These are phyloP conservation scores for Volucella bombylans DNA, from an alignment of 2,888 invertebrate species.

Conservation along the genomic window DNA sequence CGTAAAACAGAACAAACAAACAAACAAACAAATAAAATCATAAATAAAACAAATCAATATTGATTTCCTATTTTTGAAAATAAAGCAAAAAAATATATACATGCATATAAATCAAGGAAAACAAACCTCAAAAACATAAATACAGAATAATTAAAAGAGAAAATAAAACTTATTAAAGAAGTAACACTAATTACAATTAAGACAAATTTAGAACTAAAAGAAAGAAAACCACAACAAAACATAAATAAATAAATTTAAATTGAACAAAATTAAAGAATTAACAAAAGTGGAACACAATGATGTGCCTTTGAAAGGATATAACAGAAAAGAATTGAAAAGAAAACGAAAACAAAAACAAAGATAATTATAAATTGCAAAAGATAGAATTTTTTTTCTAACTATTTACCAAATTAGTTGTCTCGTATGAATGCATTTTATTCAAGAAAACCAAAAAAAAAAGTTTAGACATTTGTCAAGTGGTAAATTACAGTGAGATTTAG, in stretches of 20 bases:
- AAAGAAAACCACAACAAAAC: too few relatives aligned
- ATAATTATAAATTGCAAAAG: slow-evolving; percentile 22
- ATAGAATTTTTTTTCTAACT: slow-evolving; percentile 48
- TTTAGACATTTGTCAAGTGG: background rate
- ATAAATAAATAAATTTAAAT: slow-evolving; percentile 52
- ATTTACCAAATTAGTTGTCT: slow-evolving; percentile 46
- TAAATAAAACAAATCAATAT: too few relatives aligned
- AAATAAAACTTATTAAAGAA: slow-evolving; percentile 10
- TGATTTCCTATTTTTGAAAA: too few relatives aligned
- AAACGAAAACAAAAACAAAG: slow-evolving; percentile 17
- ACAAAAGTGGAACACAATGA: slow-evolving; percentile 65
- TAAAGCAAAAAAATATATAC: slow-evolving; percentile 22
- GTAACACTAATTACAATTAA: slow-evolving; percentile 28
- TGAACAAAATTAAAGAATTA: slow-evolving; percentile 52
- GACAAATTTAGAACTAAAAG: background rate
- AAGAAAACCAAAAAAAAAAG: background rate
- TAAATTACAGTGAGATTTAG: slow-evolving; percentile 3
- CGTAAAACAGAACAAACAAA: slow-evolving; percentile 37
- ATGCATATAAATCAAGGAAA: slow-evolving; percentile 32
- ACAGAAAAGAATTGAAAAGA: slow-evolving; percentile 30
- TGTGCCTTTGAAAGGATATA: slow-evolving; percentile 69
- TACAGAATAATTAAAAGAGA: background rate
- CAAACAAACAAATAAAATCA: background rate
- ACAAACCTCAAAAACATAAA: slow-evolving; percentile 31
- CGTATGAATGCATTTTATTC: background rate